Percentiles rank a stretch among this genome's conserved stretches.
These are phyloP conservation scores for Tragelaphus scriptus DNA, from an alignment of 2,113 vertebrate species.

Conservation along the genomic window DNA sequence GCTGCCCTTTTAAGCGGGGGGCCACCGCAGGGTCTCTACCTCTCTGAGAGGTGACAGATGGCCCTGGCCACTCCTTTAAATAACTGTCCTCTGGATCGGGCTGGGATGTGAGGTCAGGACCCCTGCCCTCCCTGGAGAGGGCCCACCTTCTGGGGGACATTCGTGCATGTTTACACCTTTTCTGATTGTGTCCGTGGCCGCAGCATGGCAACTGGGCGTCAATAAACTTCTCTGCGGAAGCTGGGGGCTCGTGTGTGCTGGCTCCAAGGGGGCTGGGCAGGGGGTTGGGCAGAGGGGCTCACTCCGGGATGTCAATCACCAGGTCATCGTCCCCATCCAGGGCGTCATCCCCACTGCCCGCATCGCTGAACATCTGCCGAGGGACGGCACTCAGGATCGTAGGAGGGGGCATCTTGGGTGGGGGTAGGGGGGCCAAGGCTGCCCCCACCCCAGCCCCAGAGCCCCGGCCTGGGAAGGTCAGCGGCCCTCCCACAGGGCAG, in stretches of 20 bases:
- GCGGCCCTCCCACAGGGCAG: constrained; percentile 72
- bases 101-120: background rate
- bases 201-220: constrained; percentile 64
- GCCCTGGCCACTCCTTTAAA: constrained; percentile 18
- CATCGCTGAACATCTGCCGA: constrained; percentile 80
- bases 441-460: constrained; percentile 67
- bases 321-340: constrained; percentile 78
- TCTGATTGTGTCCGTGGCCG: constrained; percentile 68
- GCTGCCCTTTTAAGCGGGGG: constrained; percentile 49
- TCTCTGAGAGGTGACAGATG: background rate
- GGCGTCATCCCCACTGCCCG: constrained; percentile 77
- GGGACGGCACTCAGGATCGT: constrained; percentile 80
- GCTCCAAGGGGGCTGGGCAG: background rate
- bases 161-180: constrained; percentile 69
- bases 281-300: background rate
- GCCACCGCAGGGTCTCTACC: background rate
- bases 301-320: constrained; percentile 80
- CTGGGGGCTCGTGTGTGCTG: background rate
- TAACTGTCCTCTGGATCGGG: constrained; percentile 6
- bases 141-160: constrained; percentile 19
- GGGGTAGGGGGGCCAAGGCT: constrained; percentile 65
- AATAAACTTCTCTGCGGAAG: constrained; percentile 70
- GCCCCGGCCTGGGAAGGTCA: constrained; percentile 71
- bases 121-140: constrained; percentile 18
- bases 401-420: constrained; percentile 74